Evolutionary conservation across 2,797 vertebrate genomes (phyloP).

Genomic region (Antennarius maculatus): DNA sequence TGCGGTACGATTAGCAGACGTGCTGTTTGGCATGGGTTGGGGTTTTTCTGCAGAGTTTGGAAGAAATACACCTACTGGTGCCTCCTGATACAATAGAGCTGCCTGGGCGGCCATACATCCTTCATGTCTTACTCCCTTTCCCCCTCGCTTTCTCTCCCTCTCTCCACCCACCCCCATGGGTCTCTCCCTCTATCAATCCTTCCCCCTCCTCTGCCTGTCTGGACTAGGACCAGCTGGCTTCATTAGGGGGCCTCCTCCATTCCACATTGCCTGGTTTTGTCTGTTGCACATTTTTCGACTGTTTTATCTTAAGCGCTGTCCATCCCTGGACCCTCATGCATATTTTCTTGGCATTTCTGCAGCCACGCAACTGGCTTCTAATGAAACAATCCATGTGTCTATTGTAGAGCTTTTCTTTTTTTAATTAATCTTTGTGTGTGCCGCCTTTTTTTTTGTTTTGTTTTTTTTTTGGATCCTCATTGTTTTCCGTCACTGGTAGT

Average conservation of each 20-base stretch:
- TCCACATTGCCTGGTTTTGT: slow-evolving; percentile 86
- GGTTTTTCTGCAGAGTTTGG: slow-evolving; percentile 81
- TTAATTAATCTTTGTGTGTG: slow-evolving; percentile 85
- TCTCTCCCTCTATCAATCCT: slow-evolving; percentile 80
- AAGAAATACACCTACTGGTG: slow-evolving; percentile 85
- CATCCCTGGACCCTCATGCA: slow-evolving; percentile 82
- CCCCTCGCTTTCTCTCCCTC: slow-evolving; percentile 63
- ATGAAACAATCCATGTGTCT: slow-evolving; percentile 85
- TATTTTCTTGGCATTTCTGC: slow-evolving; percentile 84
- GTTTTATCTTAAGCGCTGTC: slow-evolving; percentile 87
- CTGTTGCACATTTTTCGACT: slow-evolving; percentile 86
- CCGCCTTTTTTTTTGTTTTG: slow-evolving; percentile 68
- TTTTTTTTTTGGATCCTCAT: slow-evolving; percentile 71
- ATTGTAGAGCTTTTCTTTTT: slow-evolving; percentile 81
- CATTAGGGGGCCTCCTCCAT: slow-evolving; percentile 83
- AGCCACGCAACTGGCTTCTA: slow-evolving; percentile 83
- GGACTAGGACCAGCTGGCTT: slow-evolving; percentile 88
- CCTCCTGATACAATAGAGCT: slow-evolving; percentile 88
- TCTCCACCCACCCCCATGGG: slow-evolving; percentile 70
- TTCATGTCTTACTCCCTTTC: slow-evolving; percentile 79
- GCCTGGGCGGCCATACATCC: slow-evolving; percentile 84
- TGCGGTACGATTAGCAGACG: slow-evolving; percentile 87
- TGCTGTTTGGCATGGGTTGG: slow-evolving; percentile 80
- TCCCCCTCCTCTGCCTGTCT: slow-evolving; percentile 82
- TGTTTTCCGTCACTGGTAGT: slow-evolving; percentile 75